phyloP scores from a whole-genome alignment of 2,888 invertebrate species.

The Julus scanicus region DNA sequence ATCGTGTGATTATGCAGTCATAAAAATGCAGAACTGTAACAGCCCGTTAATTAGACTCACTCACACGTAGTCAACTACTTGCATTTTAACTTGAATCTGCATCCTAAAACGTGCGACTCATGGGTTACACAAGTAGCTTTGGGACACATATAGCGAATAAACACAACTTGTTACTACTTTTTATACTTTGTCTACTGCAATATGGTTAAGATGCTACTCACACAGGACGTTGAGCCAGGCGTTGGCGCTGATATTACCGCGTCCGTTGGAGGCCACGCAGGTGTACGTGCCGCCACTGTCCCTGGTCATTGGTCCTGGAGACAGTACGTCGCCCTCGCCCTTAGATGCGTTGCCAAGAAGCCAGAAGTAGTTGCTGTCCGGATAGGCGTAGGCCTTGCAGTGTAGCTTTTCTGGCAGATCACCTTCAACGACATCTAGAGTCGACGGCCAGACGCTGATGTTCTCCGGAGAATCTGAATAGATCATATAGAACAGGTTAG shows the following conservation, averaged over 20 bases:
- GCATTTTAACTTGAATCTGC: too few relatives aligned
- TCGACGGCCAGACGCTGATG: slow-evolving; percentile 75
- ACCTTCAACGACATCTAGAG: slow-evolving; percentile 65
- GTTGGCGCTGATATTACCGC: slow-evolving; percentile 77
- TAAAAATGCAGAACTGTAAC: too few relatives aligned
- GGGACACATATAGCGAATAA: too few relatives aligned
- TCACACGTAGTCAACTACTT: too few relatives aligned
- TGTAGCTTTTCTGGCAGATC: slow-evolving; percentile 60
- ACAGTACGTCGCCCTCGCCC: slow-evolving; percentile 70
- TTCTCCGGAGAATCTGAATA: slow-evolving; percentile 83
- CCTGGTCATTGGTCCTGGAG: slow-evolving; percentile 75
- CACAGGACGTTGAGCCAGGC: slow-evolving; percentile 84
- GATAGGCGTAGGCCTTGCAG: slow-evolving; percentile 63
- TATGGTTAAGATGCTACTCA: slow-evolving; percentile 71
- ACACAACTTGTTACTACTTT: too few relatives aligned
- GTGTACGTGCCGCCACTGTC: slow-evolving; percentile 80
- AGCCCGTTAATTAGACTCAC: too few relatives aligned
- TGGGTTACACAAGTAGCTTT: too few relatives aligned
- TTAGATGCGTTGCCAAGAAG: slow-evolving; percentile 72
- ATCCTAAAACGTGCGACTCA: too few relatives aligned
- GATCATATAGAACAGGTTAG: slow-evolving; percentile 36
- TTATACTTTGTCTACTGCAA: too few relatives aligned
- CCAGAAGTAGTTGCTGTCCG: slow-evolving; percentile 79
- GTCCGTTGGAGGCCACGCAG: slow-evolving; percentile 76
- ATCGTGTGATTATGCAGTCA: too few relatives aligned